A percentile compares a stretch with the other conserved stretches of the same genome.
Evolutionary conservation across 2,888 invertebrate species (phyloP).

Genomic region (Calameuta pallipes): DNA sequence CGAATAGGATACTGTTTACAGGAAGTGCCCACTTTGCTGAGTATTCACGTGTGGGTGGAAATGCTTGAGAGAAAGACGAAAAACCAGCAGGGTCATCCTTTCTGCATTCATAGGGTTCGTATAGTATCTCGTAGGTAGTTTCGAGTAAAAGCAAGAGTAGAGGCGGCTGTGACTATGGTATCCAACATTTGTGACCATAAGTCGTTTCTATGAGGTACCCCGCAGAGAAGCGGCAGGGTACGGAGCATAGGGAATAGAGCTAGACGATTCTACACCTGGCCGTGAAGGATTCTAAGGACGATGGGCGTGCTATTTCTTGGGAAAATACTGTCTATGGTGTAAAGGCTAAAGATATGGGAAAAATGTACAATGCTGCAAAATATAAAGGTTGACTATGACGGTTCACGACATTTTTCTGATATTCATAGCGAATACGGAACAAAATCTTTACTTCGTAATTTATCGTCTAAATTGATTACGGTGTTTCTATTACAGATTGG

Average conservation of each 20-base stretch:
- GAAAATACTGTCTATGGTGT: not conserved
- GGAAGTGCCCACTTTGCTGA: not conserved
- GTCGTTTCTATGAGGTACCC: slow-evolving; percentile 21
- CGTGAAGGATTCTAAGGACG: slow-evolving; percentile 30
- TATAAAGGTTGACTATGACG: not conserved
- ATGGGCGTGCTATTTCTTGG: slow-evolving; percentile 15
- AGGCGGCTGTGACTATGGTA: not conserved
- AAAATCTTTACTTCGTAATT: not conserved
- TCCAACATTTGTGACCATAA: slow-evolving; percentile 15
- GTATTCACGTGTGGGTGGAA: not conserved
- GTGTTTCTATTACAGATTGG: not conserved
- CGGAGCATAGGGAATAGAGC: slow-evolving; percentile 5
- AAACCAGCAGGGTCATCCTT: not conserved
- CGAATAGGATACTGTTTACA: not conserved
- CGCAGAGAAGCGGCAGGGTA: slow-evolving; percentile 18
- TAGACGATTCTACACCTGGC: slow-evolving; percentile 34
- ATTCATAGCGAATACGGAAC: not conserved
- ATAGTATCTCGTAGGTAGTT: not conserved
- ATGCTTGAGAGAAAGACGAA: not conserved
- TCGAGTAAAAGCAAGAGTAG: slow-evolving; percentile 7
- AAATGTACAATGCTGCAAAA: not conserved
- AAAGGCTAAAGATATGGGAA: not conserved
- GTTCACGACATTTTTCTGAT: not conserved
- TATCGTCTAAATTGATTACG: not conserved
- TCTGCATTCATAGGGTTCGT: not conserved